Percentiles rank a stretch among this genome's conserved stretches.
Conservation (phyloP, 2,113 vertebrate genomes). For the Clarias macrocephalus region DNA sequence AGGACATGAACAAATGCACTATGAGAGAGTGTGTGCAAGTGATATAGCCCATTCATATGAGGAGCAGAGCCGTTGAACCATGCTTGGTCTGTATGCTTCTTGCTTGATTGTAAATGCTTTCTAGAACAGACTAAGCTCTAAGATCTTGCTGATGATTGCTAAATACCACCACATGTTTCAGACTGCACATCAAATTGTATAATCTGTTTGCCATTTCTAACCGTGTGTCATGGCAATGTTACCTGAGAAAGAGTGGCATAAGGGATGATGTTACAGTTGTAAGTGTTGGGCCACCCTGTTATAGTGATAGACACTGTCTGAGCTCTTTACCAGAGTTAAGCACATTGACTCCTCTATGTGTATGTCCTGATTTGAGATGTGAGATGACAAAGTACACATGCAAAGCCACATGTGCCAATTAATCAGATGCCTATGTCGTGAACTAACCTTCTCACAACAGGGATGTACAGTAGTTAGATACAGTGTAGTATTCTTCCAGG, state of each 20-base stretch:
- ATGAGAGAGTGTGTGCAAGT: slow-evolving; percentile 35
- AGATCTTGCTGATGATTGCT: background rate
- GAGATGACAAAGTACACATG: background rate
- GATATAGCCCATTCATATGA: slow-evolving; percentile 18
- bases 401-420: background rate
- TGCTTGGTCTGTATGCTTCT: background rate
- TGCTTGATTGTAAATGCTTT: background rate
- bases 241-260: slow-evolving; percentile 53
- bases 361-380: background rate
- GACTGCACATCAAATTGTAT: background rate
- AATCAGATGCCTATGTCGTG: background rate
- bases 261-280: slow-evolving; percentile 59
- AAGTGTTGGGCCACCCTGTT: slow-evolving; percentile 35
- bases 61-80: slow-evolving; percentile 16
- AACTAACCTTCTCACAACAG: background rate
- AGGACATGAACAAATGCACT: slow-evolving; percentile 15
- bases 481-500: background rate
- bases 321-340: background rate
- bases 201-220: slow-evolving; percentile 7
- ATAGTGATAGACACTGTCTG: slow-evolving; percentile 24
- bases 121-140: background rate
- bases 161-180: background rate
- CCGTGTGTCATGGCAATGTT: slow-evolving; percentile 52
- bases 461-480: background rate
- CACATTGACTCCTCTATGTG: background rate